These are phyloP conservation scores for Seira musarum DNA, from an alignment of 2,888 invertebrate species.

Conservation along the genomic window DNA sequence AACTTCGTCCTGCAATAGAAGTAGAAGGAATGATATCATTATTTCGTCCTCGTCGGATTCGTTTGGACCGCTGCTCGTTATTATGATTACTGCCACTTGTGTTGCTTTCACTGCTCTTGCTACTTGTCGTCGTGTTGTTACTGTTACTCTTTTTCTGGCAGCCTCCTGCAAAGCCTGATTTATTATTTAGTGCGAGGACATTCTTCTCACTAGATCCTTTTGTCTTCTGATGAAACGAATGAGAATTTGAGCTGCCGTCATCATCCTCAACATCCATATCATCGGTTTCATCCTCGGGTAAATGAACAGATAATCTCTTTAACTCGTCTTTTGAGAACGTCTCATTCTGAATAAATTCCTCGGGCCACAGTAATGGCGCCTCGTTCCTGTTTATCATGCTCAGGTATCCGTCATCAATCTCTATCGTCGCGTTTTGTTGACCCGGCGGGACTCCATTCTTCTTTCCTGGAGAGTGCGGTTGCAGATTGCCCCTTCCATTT, in stretches of 20 bases:
- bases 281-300: slow-evolving; percentile 48
- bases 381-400: slow-evolving; percentile 69
- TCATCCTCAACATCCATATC: slow-evolving; percentile 23
- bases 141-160: not conserved
- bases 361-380: slow-evolving; percentile 67
- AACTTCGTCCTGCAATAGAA: slow-evolving; percentile 34
- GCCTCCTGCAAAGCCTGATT: slow-evolving; percentile 17
- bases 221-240: slow-evolving; percentile 22
- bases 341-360: slow-evolving; percentile 68
- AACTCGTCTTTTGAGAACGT: slow-evolving; percentile 68
- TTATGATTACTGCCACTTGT: slow-evolving; percentile 29
- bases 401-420: slow-evolving; percentile 69
- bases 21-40: not conserved
- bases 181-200: not conserved
- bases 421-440: slow-evolving; percentile 39
- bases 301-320: slow-evolving; percentile 61
- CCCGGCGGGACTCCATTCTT: slow-evolving; percentile 15
- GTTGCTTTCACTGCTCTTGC: slow-evolving; percentile 41
- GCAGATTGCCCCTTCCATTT: slow-evolving; percentile 37
- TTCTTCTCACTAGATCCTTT: slow-evolving; percentile 9
- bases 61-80: slow-evolving; percentile 15
- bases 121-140: slow-evolving; percentile 22
- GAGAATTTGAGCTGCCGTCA: slow-evolving; percentile 24
- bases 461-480: slow-evolving; percentile 17
- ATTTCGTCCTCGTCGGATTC: not conserved